A percentile compares a stretch with the other conserved stretches of the same genome.
These are phyloP conservation scores for Apotomis capreana DNA, from an alignment of 2,888 invertebrate genomes.

Conservation along the genomic window DNA sequence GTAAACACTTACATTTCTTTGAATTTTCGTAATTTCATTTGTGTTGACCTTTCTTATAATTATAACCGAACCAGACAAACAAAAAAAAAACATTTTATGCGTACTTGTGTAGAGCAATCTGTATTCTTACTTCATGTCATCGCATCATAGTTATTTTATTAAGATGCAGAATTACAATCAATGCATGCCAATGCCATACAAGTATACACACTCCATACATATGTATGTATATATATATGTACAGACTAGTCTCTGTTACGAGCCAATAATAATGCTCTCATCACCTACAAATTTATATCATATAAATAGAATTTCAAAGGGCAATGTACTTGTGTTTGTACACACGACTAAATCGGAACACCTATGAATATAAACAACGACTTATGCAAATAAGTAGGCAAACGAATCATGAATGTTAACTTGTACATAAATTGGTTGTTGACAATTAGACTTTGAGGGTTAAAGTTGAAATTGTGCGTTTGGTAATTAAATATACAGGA, in stretches of 20 bases:
- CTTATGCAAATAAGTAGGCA: conserved; percentile 17
- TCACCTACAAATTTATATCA: conserved; percentile 28
- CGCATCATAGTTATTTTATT: not conserved
- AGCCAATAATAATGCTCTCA: conserved; percentile 32
- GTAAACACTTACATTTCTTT: no score
- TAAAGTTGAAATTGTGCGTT: no score
- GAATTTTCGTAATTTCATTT: no score
- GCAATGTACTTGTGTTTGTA: conserved; percentile 28
- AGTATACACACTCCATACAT: not conserved
- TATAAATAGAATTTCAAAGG: conserved; percentile 37
- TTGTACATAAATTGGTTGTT: no score
- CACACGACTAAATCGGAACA: conserved; percentile 19
- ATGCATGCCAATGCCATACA: conserved; percentile 15
- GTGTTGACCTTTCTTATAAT: no score
- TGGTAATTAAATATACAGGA: no score
- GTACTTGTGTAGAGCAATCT: no score
- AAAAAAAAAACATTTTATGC: no score
- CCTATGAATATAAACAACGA: conserved; percentile 18
- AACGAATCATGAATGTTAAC: not conserved
- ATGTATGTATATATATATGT: not conserved
- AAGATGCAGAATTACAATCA: conserved; percentile 25
- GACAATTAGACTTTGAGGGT: no score
- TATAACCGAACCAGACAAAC: no score
- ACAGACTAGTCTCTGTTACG: not conserved
- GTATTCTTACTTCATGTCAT: conserved; percentile 1